Conservation (phyloP, 2,888 invertebrate genomes). For the Agriopis marginaria region DNA sequence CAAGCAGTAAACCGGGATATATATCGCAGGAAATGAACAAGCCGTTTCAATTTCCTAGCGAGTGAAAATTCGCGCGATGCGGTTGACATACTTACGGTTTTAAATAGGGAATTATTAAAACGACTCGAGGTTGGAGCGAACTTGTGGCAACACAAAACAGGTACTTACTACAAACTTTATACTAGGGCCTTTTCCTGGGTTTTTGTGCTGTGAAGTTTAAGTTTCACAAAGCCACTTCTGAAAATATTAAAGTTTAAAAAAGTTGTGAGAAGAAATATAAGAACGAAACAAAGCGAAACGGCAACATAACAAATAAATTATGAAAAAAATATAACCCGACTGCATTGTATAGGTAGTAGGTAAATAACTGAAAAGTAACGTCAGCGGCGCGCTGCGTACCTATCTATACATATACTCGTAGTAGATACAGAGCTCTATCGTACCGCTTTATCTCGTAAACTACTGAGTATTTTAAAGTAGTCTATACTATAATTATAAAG, state of each 20-base stretch:
- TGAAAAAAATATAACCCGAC: too few species aligned
- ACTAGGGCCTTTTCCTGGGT: background rate
- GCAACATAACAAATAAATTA: too few species aligned
- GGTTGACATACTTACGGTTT: constrained; percentile 31
- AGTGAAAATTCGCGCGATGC: constrained; percentile 28
- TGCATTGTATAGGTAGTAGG: too few species aligned
- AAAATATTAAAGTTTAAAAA: background rate
- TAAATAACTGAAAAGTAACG: too few species aligned
- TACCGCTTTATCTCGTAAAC: too few species aligned
- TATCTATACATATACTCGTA: too few species aligned
- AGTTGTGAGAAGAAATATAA: background rate
- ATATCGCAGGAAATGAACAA: constrained; percentile 36
- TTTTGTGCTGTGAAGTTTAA: background rate
- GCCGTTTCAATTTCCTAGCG: constrained; percentile 35
- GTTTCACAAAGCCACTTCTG: background rate
- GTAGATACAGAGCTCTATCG: too few species aligned
- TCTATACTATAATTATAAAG: too few species aligned
- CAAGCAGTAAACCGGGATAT: constrained; percentile 22
- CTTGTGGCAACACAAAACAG: background rate
- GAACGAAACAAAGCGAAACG: too few species aligned
- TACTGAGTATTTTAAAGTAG: too few species aligned
- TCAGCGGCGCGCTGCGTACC: too few species aligned
- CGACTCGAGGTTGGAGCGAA: background rate
- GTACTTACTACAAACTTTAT: background rate
- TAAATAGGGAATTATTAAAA: constrained; percentile 17